Percentiles rank a stretch among this genome's conserved stretches.
Evolutionary conservation across 2,888 invertebrate genomes (phyloP).

Genomic region (Sarcophaga variegata): DNA sequence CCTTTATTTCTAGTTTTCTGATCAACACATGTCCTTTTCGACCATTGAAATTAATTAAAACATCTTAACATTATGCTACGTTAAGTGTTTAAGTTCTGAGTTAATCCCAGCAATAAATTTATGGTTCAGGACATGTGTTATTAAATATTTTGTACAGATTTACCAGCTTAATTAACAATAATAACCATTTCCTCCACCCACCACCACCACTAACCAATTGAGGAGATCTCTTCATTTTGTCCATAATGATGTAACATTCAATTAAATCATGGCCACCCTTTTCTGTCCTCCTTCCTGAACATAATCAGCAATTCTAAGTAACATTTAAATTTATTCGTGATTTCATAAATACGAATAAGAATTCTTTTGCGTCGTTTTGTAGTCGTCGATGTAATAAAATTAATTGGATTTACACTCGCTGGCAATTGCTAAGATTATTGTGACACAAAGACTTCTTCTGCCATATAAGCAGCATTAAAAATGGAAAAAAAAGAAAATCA

Average conservation of each 20-base stretch:
- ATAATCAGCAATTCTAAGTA: neutral
- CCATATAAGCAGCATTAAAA: neutral
- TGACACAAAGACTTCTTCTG: neutral
- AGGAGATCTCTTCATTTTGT: neutral
- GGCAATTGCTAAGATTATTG: constrained; percentile 31
- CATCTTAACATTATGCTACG: constrained; percentile 52
- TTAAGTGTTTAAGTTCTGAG: constrained; percentile 23
- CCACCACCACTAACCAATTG: neutral
- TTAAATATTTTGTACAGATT: constrained; percentile 55
- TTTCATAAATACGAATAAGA: constrained; percentile 13
- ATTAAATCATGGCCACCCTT: constrained; percentile 31
- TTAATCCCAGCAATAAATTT: constrained; percentile 55
- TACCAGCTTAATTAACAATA: constrained; percentile 51
- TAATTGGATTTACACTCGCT: constrained; percentile 70
- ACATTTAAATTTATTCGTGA: neutral
- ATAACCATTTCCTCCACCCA: constrained; percentile 1
- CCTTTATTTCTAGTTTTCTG: neutral
- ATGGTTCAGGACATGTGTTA: constrained; percentile 48
- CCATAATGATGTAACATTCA: constrained; percentile 45
- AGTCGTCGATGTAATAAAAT: constrained; percentile 69
- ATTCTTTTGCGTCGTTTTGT: constrained; percentile 33
- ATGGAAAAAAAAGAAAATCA: constrained; percentile 38
- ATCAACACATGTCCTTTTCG: neutral
- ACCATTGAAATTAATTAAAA: constrained; percentile 63
- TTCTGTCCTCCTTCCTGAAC: neutral